phyloP scores from a whole-genome alignment of 2,888 invertebrate genomes.

The Gryllus longicercus region DNA sequence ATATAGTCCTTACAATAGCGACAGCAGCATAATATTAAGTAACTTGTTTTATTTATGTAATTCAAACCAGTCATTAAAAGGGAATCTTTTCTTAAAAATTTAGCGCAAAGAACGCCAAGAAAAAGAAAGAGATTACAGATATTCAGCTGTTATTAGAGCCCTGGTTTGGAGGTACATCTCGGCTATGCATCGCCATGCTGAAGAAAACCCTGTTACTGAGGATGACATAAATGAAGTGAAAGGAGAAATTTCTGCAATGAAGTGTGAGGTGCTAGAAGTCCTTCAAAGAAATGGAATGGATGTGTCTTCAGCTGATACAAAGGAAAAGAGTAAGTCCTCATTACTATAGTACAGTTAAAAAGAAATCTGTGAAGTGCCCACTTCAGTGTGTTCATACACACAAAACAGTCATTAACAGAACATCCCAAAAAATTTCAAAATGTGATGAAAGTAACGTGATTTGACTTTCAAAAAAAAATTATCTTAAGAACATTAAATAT shows the following conservation, averaged over 20 bases:
- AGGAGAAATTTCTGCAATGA: conserved; percentile 86
- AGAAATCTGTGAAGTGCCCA: not conserved
- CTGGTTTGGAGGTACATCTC: conserved; percentile 90
- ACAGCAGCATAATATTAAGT: not conserved
- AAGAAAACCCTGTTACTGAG: conserved; percentile 84
- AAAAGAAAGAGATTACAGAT: conserved; percentile 65
- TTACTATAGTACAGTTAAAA: not conserved
- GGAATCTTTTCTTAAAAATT: conserved; percentile 30
- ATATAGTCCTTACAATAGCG: no score
- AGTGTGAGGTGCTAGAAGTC: conserved; percentile 88
- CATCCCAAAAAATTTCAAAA: no score
- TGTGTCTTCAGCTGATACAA: conserved; percentile 67
- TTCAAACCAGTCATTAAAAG: not conserved
- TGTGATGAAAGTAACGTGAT: no score
- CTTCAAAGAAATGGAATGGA: conserved; percentile 85
- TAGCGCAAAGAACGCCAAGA: conserved; percentile 59
- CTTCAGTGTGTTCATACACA: no score
- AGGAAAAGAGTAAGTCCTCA: conserved; percentile 65
- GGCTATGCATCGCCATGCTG: conserved; percentile 76
- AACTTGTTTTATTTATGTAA: not conserved
- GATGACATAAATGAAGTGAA: conserved; percentile 93
- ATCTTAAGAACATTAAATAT: no score
- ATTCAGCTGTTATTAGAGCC: conserved; percentile 81
- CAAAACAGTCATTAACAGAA: not conserved
- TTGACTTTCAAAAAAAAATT: no score